Percentiles rank a stretch among this genome's conserved stretches.
Conservation (phyloP, 2,113 vertebrate species). For the Sorex araneus region DNA sequence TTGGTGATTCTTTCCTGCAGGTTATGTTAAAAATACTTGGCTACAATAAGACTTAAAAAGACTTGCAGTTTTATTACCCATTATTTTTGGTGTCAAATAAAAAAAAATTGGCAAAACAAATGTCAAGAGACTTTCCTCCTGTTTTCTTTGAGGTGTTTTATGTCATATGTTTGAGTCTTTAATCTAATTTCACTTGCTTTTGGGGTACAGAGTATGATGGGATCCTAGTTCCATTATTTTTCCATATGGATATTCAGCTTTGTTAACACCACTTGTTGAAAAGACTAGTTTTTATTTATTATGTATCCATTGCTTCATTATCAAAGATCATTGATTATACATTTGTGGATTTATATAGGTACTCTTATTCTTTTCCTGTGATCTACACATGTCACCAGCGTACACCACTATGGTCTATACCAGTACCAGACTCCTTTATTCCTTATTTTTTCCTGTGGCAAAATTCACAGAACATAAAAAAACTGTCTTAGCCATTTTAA, state of each 20-base stretch:
- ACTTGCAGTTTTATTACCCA: background rate
- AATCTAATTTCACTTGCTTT: background rate
- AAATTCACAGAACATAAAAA: background rate
- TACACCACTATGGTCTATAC: background rate
- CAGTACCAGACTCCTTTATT: background rate
- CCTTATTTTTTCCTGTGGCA: background rate
- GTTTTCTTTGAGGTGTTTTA: background rate
- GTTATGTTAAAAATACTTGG: background rate
- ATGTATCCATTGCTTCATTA: background rate
- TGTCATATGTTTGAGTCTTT: background rate
- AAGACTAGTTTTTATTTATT: background rate
- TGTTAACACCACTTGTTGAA: background rate
- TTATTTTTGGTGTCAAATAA: constrained; percentile 7
- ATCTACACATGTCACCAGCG: background rate
- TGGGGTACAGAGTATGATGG: background rate
- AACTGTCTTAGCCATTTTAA: background rate
- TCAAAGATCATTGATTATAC: background rate
- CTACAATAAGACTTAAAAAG: no score
- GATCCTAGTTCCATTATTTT: background rate
- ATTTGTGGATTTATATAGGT: background rate
- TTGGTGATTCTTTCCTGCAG: background rate
- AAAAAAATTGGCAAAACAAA: background rate
- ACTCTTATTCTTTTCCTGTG: background rate
- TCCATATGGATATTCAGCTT: background rate
- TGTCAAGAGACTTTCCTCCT: background rate